These are phyloP conservation scores for Fabriciana adippe DNA, from an alignment of 2,888 invertebrate species.

Conservation along the genomic window DNA sequence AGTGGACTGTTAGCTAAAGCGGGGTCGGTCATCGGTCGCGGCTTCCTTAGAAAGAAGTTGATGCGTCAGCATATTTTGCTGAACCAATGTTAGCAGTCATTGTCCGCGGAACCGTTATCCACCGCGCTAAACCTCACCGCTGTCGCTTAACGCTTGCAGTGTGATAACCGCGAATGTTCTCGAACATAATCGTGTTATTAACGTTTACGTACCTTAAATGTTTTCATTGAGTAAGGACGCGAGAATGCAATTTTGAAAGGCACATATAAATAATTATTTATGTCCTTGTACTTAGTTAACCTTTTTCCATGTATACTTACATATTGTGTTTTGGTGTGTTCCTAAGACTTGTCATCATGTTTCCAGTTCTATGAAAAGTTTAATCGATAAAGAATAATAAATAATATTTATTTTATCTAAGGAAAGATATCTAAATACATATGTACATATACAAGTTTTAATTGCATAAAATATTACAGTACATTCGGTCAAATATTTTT, in stretches of 20 bases:
- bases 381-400: too few species aligned
- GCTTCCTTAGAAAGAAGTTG: constrained; percentile 58
- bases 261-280: too few species aligned
- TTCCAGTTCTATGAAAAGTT: too few species aligned
- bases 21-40: constrained; percentile 44
- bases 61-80: constrained; percentile 72
- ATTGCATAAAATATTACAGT: too few species aligned
- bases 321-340: too few species aligned
- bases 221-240: neutral
- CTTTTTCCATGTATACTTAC: too few species aligned
- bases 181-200: constrained; percentile 9
- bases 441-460: too few species aligned
- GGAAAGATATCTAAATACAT: too few species aligned
- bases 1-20: constrained; percentile 50
- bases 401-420: too few species aligned
- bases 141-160: constrained; percentile 17
- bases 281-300: too few species aligned
- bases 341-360: too few species aligned
- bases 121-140: constrained; percentile 47
- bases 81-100: constrained; percentile 61
- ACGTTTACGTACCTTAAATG: neutral
- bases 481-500: too few species aligned
- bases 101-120: constrained; percentile 73
- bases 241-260: neutral
- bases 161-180: constrained; percentile 25